Evolutionary conservation across 2,888 invertebrate species (phyloP), one percentile per base, ranked within the genome.

Genomic region (Aricia artaxerxes): DNA sequence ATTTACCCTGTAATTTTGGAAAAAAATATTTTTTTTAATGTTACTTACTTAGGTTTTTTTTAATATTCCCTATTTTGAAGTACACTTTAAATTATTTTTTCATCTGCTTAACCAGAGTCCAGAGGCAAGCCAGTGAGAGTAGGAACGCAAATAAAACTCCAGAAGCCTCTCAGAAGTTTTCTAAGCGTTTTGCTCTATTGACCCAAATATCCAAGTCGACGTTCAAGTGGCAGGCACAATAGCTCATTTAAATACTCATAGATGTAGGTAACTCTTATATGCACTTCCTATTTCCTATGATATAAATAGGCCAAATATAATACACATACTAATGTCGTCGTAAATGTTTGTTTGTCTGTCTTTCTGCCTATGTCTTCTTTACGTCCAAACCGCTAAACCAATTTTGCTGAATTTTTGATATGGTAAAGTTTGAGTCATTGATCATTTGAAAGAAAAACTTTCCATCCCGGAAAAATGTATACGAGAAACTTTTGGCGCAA

Each of bases 141-240:
- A 69, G 35, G 5, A 69, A 69, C 69, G 69, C 69, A 69, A 69
- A 69, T 69, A 69, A 69, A 69, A 69, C 69, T 69, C 69, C 69
- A 35, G 57, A 35, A 6, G 76, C 76, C 76, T 57, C 76, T 76
- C 38, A 7, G 76, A 75, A 76, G 13, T 76, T 76, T 57, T 76
- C 76, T 53, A 76, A 76, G 76, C 76, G 76, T 57, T 76, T 57
- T 57, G 76, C 57, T 76, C 75, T 5, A 76, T 76, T 76, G 76
- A 76, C 76, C 76, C 13, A 31, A 57, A 57, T 76, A 75, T 13
- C 4, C 31, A 53, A 16, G 49, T 35, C 11, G 49, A 24, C 24
- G 75, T 72, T 72, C 73, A 73, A 73, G 73, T 73, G 44, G 73
- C 13, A 16, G 1, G 35, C 69, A 64, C 35, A 69, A 69, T 69